phyloP scores from a whole-genome alignment of 1,140 invertebrate species.

The Drosophila orena region DNA sequence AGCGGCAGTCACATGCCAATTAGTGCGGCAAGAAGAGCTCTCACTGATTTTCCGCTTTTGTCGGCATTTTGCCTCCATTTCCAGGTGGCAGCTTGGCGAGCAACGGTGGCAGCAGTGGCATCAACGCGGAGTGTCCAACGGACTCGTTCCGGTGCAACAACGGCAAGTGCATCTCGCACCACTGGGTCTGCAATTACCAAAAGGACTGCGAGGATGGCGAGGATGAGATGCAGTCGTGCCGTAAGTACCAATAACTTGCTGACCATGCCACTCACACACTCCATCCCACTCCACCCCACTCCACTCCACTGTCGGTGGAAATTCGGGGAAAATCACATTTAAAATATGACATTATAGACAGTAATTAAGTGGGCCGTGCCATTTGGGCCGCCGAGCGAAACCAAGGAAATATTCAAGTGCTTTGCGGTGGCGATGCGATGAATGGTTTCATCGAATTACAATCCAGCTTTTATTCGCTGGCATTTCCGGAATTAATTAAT shows the following conservation, averaged over 20 bases:
- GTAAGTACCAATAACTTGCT: constrained; percentile 88
- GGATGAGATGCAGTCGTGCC: constrained; percentile 95
- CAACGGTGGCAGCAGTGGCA: constrained; percentile 30
- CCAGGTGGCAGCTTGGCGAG: constrained; percentile 56
- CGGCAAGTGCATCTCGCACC: constrained; percentile 93
- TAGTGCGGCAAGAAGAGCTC: constrained; percentile 17
- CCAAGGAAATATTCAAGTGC: constrained; percentile 30
- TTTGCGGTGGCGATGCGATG: not conserved
- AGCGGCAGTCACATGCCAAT: constrained; percentile 28
- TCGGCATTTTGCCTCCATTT: constrained; percentile 14
- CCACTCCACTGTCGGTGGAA: not conserved
- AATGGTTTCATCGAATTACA: constrained; percentile 26
- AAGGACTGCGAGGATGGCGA: constrained; percentile 95
- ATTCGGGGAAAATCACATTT: constrained; percentile 14
- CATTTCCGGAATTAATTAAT: constrained; percentile 19
- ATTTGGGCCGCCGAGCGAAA: not conserved
- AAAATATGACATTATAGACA: constrained; percentile 27
- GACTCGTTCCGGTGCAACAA: constrained; percentile 93
- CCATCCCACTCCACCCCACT: too few species aligned
- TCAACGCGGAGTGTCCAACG: constrained; percentile 86
- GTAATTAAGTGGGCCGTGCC: constrained; percentile 24
- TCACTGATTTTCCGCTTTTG: constrained; percentile 13
- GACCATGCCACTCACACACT: too few species aligned
- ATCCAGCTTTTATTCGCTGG: not conserved
- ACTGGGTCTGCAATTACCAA: constrained; percentile 95